Base-by-base conservation (phyloP, 1,140 invertebrate genomes). In the Heliconius melpomene region DNA sequence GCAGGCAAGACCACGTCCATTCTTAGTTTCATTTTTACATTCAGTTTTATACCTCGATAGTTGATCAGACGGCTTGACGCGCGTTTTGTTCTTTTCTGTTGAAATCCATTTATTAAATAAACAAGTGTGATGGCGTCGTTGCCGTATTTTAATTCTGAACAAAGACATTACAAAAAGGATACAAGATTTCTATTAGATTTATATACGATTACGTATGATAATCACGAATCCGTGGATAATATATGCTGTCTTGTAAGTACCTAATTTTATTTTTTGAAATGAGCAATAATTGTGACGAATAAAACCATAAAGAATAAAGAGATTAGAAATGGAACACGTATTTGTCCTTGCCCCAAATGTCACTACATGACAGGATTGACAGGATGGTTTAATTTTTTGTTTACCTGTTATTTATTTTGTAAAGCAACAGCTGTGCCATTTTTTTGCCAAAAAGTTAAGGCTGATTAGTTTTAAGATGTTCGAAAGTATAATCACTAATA, bases 111-210 rank as follows among this genome's bases (percentile, higher is more conserved):
- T 78, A 74, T 73, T 71, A 54, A 38, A 29, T 77, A 79, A 79
- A 71, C 70, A 77, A 76, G 57, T 83, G 89, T 90, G 84, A 94
- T 94, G 93, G 89, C 91, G 87, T 94, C 93, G 80, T 89, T 94
- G 90, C 93, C 93, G 78, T 94, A 94, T 87, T 92, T 94, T 85
- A 91, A 94, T 85, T 85, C 89, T 60, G 92, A 94, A 94, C 95
- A 95, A 94, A 95, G 97, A 83, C 97, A 98, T 92, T 98, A 98
- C 89, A 98, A 98, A 94, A 97, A 98, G 91, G 97, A 98, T 88
- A 97, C 97, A 29, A 95, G 97, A 84, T 98, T 97, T 93, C 95
- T 98, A 70, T 94, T 96, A 82, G 97, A 98, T 95, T 95, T 98
- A 66, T 98, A 98, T 87, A 98, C 97, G 16, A 96, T 98, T 83